Conservation (phyloP, 2,888 invertebrate genomes). For the Thyatira batis region DNA sequence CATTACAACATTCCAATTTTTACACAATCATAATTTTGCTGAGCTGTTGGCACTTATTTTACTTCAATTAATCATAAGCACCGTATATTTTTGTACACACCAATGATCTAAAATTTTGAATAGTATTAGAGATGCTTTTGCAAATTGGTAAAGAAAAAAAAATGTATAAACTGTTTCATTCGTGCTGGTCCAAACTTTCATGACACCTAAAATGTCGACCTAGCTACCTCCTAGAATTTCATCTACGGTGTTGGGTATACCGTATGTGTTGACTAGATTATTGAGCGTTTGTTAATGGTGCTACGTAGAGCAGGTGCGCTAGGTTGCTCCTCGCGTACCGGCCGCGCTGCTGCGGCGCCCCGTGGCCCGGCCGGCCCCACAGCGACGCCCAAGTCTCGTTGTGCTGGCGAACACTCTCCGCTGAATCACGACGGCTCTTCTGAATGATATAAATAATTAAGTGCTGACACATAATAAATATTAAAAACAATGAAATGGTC, state of each 20-base stretch:
- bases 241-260: background rate
- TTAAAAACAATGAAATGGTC: constrained; percentile 13
- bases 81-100: constrained; percentile 8
- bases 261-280: constrained; percentile 13
- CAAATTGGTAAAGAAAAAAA: no score
- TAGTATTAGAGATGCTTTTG: no score
- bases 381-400: constrained; percentile 89
- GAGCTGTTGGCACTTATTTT: background rate
- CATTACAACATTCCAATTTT: background rate
- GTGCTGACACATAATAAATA: constrained; percentile 13
- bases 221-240: background rate
- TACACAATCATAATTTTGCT: background rate
- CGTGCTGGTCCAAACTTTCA: no score
- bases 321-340: constrained; percentile 70
- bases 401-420: constrained; percentile 85
- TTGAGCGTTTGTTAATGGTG: constrained; percentile 48
- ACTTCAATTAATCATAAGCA: no score
- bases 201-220: background rate
- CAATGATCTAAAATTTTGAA: no score
- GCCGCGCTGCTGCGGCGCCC: constrained; percentile 76
- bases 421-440: constrained; percentile 84
- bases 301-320: constrained; percentile 61
- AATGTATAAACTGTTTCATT: no score
- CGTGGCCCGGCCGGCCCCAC: constrained; percentile 91
- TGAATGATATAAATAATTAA: constrained; percentile 37